Percentiles rank a stretch among this genome's conserved stretches.
Conservation (phyloP, 35 echinoderm and acorn worm genomes). For the Lytechinus pictus region DNA sequence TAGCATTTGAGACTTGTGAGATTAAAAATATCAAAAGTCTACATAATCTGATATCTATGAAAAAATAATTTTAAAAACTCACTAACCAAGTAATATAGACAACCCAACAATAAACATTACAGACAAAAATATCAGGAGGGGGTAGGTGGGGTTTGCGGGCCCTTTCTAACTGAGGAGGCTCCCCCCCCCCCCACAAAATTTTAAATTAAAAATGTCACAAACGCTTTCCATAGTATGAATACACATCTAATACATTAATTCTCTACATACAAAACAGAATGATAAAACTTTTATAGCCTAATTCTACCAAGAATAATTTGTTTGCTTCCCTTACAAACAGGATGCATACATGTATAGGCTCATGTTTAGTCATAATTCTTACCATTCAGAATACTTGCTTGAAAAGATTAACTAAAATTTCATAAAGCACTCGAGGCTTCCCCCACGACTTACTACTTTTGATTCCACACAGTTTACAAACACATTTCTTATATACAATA, state of each 20-base stretch:
- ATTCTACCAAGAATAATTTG: neutral
- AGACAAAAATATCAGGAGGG: too few species aligned
- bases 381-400: neutral
- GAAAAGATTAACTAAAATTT: neutral
- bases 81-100: too few species aligned
- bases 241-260: neutral
- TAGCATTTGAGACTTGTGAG: too few species aligned
- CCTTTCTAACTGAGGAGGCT: too few species aligned
- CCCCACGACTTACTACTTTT: neutral
- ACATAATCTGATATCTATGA: too few species aligned
- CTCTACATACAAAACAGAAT: neutral
- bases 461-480: neutral
- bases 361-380: neutral
- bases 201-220: too few species aligned
- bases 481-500: slow-evolving; percentile 7
- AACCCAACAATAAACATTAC: too few species aligned
- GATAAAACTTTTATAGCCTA: neutral
- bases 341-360: neutral
- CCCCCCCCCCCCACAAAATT: too few species aligned
- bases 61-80: too few species aligned
- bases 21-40: too few species aligned
- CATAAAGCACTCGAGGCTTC: neutral
- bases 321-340: neutral
- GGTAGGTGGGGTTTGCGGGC: too few species aligned
- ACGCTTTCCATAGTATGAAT: neutral